These are phyloP conservation scores for Lateolabrax maculatus DNA, from an alignment of 2,797 vertebrate genomes.

Conservation along the genomic window DNA sequence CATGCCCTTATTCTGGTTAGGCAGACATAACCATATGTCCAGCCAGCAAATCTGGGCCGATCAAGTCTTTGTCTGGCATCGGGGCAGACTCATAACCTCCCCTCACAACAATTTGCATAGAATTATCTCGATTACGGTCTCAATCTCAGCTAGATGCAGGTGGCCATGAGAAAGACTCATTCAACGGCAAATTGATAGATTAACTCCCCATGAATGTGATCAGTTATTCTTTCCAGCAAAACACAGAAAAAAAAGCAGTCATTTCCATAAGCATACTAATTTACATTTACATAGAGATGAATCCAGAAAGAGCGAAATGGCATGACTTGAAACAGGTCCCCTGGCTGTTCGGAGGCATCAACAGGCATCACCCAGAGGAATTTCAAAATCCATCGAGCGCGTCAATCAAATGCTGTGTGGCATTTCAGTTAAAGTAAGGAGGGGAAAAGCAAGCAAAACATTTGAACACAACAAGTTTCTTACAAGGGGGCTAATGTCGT, in stretches of 20 bases:
- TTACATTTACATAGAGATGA: slow-evolving; percentile 82
- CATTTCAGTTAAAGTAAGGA: slow-evolving; percentile 41
- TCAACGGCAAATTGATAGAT: slow-evolving; percentile 68
- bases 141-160: slow-evolving; percentile 45
- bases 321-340: slow-evolving; percentile 63
- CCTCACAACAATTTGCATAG: slow-evolving; percentile 64
- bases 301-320: slow-evolving; percentile 67
- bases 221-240: slow-evolving; percentile 55
- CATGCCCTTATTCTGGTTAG: slow-evolving; percentile 20
- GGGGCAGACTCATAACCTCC: slow-evolving; percentile 48
- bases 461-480: slow-evolving; percentile 27
- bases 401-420: slow-evolving; percentile 68
- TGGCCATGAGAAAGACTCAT: slow-evolving; percentile 40
- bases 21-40: slow-evolving; percentile 44
- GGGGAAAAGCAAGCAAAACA: slow-evolving; percentile 28
- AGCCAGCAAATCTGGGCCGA: slow-evolving; percentile 42
- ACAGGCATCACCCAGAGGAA: slow-evolving; percentile 64
- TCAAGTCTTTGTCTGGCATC: slow-evolving; percentile 33
- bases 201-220: slow-evolving; percentile 58
- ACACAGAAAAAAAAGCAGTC: slow-evolving; percentile 27
- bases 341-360: slow-evolving; percentile 54
- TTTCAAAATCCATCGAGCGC: slow-evolving; percentile 62
- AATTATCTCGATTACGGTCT: slow-evolving; percentile 66
- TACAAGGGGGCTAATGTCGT: slow-evolving; percentile 53
- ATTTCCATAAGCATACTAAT: slow-evolving; percentile 78